Conservation (phyloP, 2,888 invertebrate genomes). For the Sesamia inferens region DNA sequence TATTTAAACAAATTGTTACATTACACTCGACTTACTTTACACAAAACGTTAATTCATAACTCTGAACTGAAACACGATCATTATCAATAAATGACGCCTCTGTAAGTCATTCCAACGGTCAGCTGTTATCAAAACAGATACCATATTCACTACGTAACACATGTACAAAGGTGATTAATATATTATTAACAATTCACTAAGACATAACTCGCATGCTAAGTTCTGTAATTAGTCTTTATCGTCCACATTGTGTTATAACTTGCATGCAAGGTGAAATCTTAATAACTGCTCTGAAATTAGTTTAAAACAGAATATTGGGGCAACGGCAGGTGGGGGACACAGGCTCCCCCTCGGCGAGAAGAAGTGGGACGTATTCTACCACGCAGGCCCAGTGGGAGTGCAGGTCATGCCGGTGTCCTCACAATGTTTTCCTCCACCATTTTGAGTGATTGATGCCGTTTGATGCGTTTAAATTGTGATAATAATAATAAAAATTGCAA, state of each 20-base stretch:
- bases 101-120: constrained; percentile 65
- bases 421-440: too few relatives aligned
- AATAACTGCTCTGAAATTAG: neutral
- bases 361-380: too few relatives aligned
- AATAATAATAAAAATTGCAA: too few relatives aligned
- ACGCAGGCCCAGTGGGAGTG: too few relatives aligned
- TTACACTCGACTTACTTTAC: neutral
- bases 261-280: constrained; percentile 48
- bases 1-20: neutral
- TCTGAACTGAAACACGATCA: constrained; percentile 1
- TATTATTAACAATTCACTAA: constrained; percentile 51
- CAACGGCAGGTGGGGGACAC: too few relatives aligned
- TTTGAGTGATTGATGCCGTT: too few relatives aligned
- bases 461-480: too few relatives aligned
- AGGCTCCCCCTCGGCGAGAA: too few relatives aligned
- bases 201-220: constrained; percentile 39
- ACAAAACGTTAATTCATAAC: constrained; percentile 22
- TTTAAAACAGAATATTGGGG: neutral
- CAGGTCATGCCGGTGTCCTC: too few relatives aligned
- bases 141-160: constrained; percentile 65
- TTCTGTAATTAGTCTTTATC: constrained; percentile 46
- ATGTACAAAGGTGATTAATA: constrained; percentile 40
- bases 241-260: constrained; percentile 39
- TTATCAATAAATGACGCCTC: constrained; percentile 41
- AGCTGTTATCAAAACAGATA: constrained; percentile 74